These are phyloP conservation scores for Leptatherina wallacei DNA, from an alignment of 2,797 vertebrate genomes.

Conservation along the genomic window DNA sequence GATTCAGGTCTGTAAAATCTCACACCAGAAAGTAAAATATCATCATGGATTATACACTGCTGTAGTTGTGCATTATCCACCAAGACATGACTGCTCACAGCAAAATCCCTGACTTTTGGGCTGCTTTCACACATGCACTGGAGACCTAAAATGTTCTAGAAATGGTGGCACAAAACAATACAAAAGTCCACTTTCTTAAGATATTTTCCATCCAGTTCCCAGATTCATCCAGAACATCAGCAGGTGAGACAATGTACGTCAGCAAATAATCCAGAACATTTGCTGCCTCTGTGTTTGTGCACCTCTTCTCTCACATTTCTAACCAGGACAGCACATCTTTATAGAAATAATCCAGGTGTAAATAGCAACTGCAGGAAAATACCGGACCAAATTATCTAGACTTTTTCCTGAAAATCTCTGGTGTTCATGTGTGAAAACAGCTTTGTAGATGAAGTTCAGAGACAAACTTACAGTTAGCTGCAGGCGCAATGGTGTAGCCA, in stretches of 20 bases:
- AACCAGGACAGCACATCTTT: neutral
- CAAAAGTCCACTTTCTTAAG: too few relatives aligned
- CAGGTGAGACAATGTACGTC: too few relatives aligned
- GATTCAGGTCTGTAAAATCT: neutral
- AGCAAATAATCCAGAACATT: too few relatives aligned
- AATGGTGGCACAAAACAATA: too few relatives aligned
- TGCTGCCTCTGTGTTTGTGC: too few relatives aligned
- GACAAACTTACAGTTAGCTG: conserved; percentile 77
- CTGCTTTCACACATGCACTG: too few relatives aligned
- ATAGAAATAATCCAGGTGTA: neutral
- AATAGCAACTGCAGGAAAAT: neutral
- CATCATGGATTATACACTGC: too few relatives aligned
- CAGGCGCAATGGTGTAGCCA: conserved; percentile 65
- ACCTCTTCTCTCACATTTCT: too few relatives aligned
- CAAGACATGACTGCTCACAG: neutral
- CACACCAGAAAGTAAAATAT: neutral
- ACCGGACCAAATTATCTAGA: neutral
- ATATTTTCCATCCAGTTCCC: too few relatives aligned
- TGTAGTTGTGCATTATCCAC: neutral
- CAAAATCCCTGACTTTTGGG: too few relatives aligned
- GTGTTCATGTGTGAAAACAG: neutral
- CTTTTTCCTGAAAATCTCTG: neutral
- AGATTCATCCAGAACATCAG: too few relatives aligned
- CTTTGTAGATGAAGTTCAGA: conserved; percentile 1
- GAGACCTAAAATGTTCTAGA: too few relatives aligned